These are phyloP conservation scores for Centroberyx gerrardi DNA, from an alignment of 2,797 vertebrate species.

Conservation along the genomic window DNA sequence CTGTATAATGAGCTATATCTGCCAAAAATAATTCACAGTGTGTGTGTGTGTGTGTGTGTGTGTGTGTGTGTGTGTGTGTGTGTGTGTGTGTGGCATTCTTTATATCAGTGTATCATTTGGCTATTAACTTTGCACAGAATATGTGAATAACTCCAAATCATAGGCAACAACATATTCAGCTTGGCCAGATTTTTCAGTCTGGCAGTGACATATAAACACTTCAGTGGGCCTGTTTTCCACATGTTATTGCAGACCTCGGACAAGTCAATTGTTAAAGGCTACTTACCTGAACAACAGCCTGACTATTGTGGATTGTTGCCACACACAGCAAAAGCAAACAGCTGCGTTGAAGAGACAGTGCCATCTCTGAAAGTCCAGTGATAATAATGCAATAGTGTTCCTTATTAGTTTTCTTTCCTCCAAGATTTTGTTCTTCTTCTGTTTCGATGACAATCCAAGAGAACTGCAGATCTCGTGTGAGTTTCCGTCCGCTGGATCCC, in stretches of 20 bases:
- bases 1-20: not conserved
- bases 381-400: constrained; percentile 2
- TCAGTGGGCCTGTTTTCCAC: too few relatives aligned
- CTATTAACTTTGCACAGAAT: too few relatives aligned
- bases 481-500: not conserved
- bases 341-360: constrained; percentile 68
- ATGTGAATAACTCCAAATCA: too few relatives aligned
- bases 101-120: too few relatives aligned
- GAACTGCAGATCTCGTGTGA: not conserved
- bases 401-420: constrained; percentile 7
- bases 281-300: constrained; percentile 81
- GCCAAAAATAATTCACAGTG: too few relatives aligned
- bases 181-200: too few relatives aligned
- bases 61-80: too few relatives aligned
- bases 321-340: constrained; percentile 82
- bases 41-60: too few relatives aligned
- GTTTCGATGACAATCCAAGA: constrained; percentile 3
- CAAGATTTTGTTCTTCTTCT: not conserved
- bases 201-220: not conserved
- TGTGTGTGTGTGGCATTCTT: too few relatives aligned
- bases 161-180: too few relatives aligned
- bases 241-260: not conserved
- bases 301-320: constrained; percentile 69
- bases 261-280: not conserved
- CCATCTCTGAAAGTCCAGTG: constrained; percentile 66